Evolutionary conservation across 2,797 vertebrate species (phyloP), one percentile per base, ranked within the genome.

Genomic region (Cetoscarus ocellatus): DNA sequence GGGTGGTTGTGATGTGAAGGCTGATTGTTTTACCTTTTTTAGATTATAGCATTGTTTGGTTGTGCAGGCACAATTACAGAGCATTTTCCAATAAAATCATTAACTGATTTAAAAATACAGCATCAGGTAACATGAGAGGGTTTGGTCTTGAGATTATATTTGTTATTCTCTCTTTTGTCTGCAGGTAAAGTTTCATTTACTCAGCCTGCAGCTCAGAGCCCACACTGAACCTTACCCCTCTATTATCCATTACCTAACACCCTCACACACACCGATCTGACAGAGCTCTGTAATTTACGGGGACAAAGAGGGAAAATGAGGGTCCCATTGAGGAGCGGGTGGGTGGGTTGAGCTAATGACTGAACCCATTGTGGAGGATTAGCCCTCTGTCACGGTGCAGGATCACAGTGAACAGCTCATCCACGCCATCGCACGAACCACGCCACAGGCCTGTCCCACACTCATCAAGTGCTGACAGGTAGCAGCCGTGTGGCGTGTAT

Each of bases 281-380:
- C 67, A 44, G 75, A 27, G 19, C 34, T 64, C 72, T 80, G 10
- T 77, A 64, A 80, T 88, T 86, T 69, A 62, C 44, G 12, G 35
- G 81, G 75, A 88, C 78, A 88, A 89, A 86, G 83, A 40, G 59
- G 42, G 44, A 84, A 82, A 83, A 85, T 73, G 82, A 88, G 70
- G 74, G 72, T 67, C 54, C 55, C 12, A 54, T 58, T 77, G 61
- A 83, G 60, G 67, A 52, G 63, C 72, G 57, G 75, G 54, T 67
- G 79, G 73, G 67, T 68, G 67, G 72, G 73, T 80, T 44, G 18
- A 58, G 19, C 61, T 85, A 85, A 90, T 84, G 83, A 88, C 81
- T 50, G 78, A 75, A 75, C n/a, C 70, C 39, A 74, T 85, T 91
- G 79, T 88, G 19, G 69, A 61, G 74, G 70, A 84, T 82, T 49